Evolutionary conservation across 1,140 invertebrate genomes (phyloP).

Genomic region (Eupeodes corollae): DNA sequence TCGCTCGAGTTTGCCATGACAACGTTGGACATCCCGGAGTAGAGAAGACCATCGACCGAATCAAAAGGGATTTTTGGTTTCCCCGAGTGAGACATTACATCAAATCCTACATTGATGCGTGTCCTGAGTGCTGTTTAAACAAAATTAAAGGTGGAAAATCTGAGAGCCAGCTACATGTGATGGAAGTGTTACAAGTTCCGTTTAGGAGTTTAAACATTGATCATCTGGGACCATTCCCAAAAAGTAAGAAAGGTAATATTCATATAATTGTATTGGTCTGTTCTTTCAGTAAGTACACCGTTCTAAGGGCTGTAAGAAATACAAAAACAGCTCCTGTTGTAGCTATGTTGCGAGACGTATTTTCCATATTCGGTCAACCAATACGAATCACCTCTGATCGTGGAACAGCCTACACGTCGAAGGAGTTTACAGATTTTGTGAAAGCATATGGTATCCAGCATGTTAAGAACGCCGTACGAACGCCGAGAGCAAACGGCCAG

Average conservation of each 20-base stretch:
- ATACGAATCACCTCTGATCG: constrained; percentile 25
- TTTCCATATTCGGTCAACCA: constrained; percentile 5
- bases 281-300: constrained; percentile 18
- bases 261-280: constrained; percentile 20
- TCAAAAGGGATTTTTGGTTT: constrained; percentile 1
- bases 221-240: constrained; percentile 19
- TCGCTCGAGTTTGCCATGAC: not conserved
- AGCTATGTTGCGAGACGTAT: constrained; percentile 1
- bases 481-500: constrained; percentile 20
- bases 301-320: constrained; percentile 12
- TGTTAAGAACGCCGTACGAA: constrained; percentile 20
- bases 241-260: constrained; percentile 13
- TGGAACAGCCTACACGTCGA: constrained; percentile 23
- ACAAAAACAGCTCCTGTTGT: constrained; percentile 13
- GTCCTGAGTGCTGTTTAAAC: constrained; percentile 7
- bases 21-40: constrained; percentile 1
- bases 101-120: too few relatives aligned
- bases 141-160: constrained; percentile 2
- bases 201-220: constrained; percentile 15
- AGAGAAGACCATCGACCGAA: constrained; percentile 1
- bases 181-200: constrained; percentile 7
- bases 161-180: not conserved
- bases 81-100: constrained; percentile 3
- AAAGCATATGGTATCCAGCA: constrained; percentile 16
- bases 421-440: constrained; percentile 18